phyloP scores from a whole-genome alignment of 2,113 vertebrate genomes.

The Zosterops lateralis region DNA sequence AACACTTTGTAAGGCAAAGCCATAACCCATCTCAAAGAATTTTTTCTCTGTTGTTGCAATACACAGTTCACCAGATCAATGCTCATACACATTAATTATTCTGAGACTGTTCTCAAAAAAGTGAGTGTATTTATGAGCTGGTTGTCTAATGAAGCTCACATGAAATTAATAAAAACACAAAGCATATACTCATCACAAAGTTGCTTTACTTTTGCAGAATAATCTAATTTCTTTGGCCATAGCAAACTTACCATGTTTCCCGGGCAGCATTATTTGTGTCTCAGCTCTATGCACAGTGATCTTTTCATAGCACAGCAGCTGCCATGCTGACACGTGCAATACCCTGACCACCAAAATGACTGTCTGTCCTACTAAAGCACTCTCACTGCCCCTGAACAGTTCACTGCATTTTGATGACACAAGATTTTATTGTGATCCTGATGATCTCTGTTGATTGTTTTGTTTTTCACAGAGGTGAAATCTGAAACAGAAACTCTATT shows the following conservation, averaged over 20 bases:
- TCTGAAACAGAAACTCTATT: background rate
- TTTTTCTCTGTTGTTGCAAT: background rate
- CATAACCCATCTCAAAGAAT: background rate
- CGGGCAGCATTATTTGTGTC: constrained; percentile 7
- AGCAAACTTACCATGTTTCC: background rate
- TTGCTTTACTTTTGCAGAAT: background rate
- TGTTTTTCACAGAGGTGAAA: background rate
- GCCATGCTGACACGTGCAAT: constrained; percentile 46
- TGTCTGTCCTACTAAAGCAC: constrained; percentile 32
- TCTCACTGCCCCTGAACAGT: background rate
- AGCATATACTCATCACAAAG: background rate
- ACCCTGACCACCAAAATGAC: constrained; percentile 52
- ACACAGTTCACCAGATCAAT: background rate
- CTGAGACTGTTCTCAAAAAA: background rate
- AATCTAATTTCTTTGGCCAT: background rate
- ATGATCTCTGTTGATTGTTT: background rate
- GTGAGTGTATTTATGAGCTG: background rate
- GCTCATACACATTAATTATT: background rate
- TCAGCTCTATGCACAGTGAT: constrained; percentile 30
- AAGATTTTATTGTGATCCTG: constrained; percentile 27
- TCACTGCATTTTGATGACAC: constrained; percentile 38
- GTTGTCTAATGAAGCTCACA: background rate
- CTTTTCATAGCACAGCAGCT: constrained; percentile 65
- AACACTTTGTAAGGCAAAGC: background rate
- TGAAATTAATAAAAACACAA: background rate